Evolutionary conservation across 2,113 vertebrate species (phyloP), one percentile per base, ranked within the genome.

Genomic region (Heliornis fulica): DNA sequence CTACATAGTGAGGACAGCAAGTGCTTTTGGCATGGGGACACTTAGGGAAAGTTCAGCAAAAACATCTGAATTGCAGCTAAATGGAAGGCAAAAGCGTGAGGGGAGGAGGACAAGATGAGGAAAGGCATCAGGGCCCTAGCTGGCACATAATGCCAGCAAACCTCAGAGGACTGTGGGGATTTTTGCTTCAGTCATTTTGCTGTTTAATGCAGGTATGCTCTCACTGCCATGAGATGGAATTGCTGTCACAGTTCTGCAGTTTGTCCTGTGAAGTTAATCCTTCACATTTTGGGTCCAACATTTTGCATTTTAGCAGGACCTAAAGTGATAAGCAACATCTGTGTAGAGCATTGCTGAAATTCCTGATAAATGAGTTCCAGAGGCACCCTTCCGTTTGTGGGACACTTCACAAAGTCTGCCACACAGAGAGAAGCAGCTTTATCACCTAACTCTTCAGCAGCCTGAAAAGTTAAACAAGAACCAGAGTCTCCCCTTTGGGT

Each of bases 291-390:
- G 74, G 87, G 50, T 71, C 81, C 65, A 92, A n/a, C 82, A n/a
- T 46, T 89, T 77, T 80, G 70, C 50, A 26, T 91, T 95, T 89
- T 50, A 95, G 60, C 48, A 72, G 87, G 63, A 88, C 82, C 68
- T 83, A 0, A 76, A 92, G 60, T 92, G 95, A 95, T 91, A 36
- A 0, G 25, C 69, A 84, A 82, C 96, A 93, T 96, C 91, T 96
- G 96, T 50, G 68, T 59, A 63, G 48, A 64, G 68, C 91, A 91
- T 96, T 96, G 93, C 94, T 96, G 91, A 92, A 88, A 96, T 95
- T 95, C 95, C 96, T 95, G 88, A 79, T 76, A 92, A 96, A 97
- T 95, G 89, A 92, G 75, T 96, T 97, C 91, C 95, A 89, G 96
- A 80, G 70, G 53, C 83, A 93, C 3, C 64, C 78, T 72, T 91